Base-by-base conservation (phyloP, 2,888 invertebrate species). In the Hirtodrosophila trivittata region DNA sequence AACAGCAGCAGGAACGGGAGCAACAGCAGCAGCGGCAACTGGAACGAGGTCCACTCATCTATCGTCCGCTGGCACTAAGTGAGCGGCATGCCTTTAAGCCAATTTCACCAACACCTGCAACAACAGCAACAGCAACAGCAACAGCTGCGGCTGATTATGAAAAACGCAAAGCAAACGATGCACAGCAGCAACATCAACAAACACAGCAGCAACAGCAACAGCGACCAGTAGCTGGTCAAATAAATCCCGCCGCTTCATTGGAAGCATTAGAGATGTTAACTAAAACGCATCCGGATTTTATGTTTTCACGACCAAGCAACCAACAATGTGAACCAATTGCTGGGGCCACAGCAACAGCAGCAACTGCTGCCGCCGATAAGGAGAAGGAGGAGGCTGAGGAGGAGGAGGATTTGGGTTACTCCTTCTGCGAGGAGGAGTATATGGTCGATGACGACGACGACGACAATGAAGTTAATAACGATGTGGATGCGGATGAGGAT, bases 21-120 rank as follows among this genome's bases (percentile, higher is more conserved):
- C 54, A 66, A 25, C 66, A 71, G 42, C 66, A 71, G 42, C 72
- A 64, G 18, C 76, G 62, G 38, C 38, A 60, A 35, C 55, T 35
- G 4, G 39, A 46, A 9, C 39, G 63, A 12, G 89, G 89, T 8
- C 87, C 89, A 13, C 77, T 89, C 58, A 71, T 89, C 30, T 89
- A 87, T 76, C 84, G 87, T 54, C 89, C 89, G 18, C 83, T 88
- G 65, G 55, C 75, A 39, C 62, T 89, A 51, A 88, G 86, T 72
- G 90, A 90, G 50, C 89, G 87, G 58, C 87, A 82, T 75, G 89
- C 87, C 62, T 91, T 91, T 74, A 90, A 90, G 69, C 91, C 91
- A 59, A 91, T 91, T 65, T 88, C 89, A 8, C 88, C 90, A 13
- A 66, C 78, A 60, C 71, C 77, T 43, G 63, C 64, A 38, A 68